Base-by-base conservation (phyloP, 2,113 vertebrate genomes). In the Cyanoderma ruficeps region DNA sequence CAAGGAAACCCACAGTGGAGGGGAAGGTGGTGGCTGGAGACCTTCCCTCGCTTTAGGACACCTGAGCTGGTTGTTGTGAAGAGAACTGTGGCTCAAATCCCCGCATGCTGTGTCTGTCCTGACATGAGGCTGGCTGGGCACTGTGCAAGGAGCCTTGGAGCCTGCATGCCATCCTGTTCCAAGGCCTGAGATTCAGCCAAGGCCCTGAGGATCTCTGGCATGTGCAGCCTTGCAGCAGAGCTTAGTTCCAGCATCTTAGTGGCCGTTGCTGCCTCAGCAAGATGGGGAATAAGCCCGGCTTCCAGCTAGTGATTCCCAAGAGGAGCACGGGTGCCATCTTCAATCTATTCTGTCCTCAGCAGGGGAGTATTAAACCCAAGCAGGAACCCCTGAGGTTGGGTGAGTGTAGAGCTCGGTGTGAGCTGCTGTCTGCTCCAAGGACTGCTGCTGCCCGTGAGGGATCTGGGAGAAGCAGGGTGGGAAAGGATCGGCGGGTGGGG, bases 321-420 rank as follows among this genome's bases (percentile, higher is more conserved):
- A 97, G 88, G 94, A 96, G 93, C 94, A 83, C 37, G 41, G 93
- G 92, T 92, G 83, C 94, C 83, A 81, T 42, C 92, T 94, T 92
- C 94, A 77, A 93, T 93, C 89, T 95, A 33, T 96, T 96, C 87
- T 94, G 84, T 96, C 93, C 95, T 96, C 95, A 86, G 94, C 96
- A 95, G 96, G 93, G 96, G 82, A 93, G 82, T 96, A 88, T 96
- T 97, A 95, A 95, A 89, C 76, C 80, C 93, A 41, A 92, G 92
- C 90, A 33, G 86, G 93, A 96, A 80, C 68, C 93, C 91, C 79
- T 80, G 93, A 83, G 93, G 94, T 92, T 97, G 95, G 96, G 95
- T 96, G 93, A 96, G 90, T 97, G 95, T 71, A 94, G 96, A 97
- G 94, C 91, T 92, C 90, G 8, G 70, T 24, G n/a, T 22, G 83